A percentile compares a stretch with the other conserved stretches of the same genome.
Evolutionary conservation across 2,113 vertebrate species (phyloP).

Genomic region (Genyomyrus donnyi): DNA sequence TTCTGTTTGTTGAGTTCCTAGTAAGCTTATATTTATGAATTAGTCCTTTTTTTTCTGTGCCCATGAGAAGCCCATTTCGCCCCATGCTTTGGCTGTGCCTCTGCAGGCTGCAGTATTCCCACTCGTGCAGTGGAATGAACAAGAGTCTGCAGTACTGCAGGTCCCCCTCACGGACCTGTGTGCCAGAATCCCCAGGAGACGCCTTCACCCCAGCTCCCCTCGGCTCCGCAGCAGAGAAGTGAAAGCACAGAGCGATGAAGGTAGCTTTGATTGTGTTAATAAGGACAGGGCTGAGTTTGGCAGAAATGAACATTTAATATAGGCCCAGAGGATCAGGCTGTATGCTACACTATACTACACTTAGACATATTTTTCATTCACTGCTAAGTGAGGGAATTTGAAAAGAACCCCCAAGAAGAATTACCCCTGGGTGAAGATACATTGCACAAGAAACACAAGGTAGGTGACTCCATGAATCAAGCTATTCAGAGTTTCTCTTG

Average conservation of each 20-base stretch:
- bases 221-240: background rate
- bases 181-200: background rate
- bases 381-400: background rate
- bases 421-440: background rate
- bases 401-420: background rate
- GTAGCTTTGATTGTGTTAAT: background rate
- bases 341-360: background rate
- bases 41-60: background rate
- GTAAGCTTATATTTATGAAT: background rate
- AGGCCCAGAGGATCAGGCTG: background rate
- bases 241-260: background rate
- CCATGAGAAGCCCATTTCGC: background rate
- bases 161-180: background rate
- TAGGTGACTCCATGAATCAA: background rate
- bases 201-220: background rate
- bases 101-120: background rate
- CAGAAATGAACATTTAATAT: background rate
- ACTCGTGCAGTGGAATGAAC: background rate
- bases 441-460: constrained; percentile 1
- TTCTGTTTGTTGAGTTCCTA: background rate
- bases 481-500: background rate
- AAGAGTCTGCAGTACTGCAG: background rate
- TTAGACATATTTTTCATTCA: background rate
- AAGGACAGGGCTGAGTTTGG: background rate
- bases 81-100: background rate